Evolutionary conservation across 1,140 invertebrate genomes (phyloP).

Genomic region (Camponotus pennsylvanicus): DNA sequence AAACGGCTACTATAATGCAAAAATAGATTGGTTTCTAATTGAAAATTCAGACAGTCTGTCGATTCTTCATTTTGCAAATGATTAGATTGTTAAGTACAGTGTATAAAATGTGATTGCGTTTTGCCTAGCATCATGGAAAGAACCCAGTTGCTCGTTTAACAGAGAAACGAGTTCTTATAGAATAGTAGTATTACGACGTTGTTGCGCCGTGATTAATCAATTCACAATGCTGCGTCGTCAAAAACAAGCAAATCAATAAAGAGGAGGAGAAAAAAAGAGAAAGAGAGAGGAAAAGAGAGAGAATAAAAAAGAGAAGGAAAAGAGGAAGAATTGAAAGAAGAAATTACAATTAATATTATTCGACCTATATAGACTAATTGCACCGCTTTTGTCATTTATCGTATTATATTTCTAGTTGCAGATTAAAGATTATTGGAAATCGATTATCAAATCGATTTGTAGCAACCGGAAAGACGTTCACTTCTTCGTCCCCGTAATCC

Average conservation of each 20-base stretch:
- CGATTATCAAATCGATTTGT: not conserved
- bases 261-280: too few species aligned
- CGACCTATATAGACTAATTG: not conserved
- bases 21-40: constrained; percentile 17
- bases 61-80: constrained; percentile 4
- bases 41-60: not conserved
- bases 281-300: too few species aligned
- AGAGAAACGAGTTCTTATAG: constrained; percentile 13
- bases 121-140: not conserved
- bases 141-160: constrained; percentile 6
- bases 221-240: not conserved
- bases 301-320: too few species aligned
- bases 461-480: not conserved
- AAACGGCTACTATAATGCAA: not conserved
- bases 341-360: constrained; percentile 11
- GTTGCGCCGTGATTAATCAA: constrained; percentile 33
- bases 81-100: not conserved
- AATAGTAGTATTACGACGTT: not conserved
- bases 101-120: constrained; percentile 29
- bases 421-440: constrained; percentile 1
- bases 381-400: not conserved
- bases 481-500: constrained; percentile 9
- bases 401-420: constrained; percentile 17
- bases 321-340: too few species aligned
- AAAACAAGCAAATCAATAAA: constrained; percentile 13